Percentiles rank a stretch among this genome's conserved stretches.
These are phyloP conservation scores for Atethmia centrago DNA, from an alignment of 2,888 invertebrate species.

Conservation along the genomic window DNA sequence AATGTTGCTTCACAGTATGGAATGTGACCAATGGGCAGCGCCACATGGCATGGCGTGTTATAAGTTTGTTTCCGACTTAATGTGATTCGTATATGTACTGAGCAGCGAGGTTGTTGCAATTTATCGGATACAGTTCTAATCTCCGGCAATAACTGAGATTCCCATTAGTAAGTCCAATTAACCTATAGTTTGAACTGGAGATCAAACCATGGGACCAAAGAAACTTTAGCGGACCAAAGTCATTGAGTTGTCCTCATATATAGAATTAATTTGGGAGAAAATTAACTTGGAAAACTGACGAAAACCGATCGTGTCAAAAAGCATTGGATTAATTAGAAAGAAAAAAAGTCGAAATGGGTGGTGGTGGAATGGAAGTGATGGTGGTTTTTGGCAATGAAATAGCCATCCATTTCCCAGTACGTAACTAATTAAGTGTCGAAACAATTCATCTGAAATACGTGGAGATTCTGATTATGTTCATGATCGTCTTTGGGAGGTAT, in stretches of 20 bases:
- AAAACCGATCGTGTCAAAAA: not conserved
- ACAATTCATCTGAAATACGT: not conserved
- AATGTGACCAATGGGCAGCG: conserved; percentile 16
- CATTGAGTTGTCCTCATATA: conserved; percentile 18
- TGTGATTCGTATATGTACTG: conserved; percentile 41
- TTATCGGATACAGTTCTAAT: conserved; percentile 57
- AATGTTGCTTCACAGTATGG: not conserved
- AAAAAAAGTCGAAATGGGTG: too few species aligned
- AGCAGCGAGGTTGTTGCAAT: conserved; percentile 57
- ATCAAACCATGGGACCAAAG: conserved; percentile 40
- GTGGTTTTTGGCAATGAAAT: too few species aligned
- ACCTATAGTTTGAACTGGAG: conserved; percentile 58
- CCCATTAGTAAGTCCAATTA: conserved; percentile 63
- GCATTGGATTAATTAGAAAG: too few species aligned
- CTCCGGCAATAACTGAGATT: conserved; percentile 61
- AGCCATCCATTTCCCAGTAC: too few species aligned
- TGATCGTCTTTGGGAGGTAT: too few species aligned
- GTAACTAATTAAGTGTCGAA: too few species aligned
- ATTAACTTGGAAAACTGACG: too few species aligned
- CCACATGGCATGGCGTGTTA: not conserved
- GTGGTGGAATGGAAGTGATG: too few species aligned
- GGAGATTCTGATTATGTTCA: not conserved
- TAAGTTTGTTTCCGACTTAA: conserved; percentile 13
- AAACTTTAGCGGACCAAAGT: conserved; percentile 22
- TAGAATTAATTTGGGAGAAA: not conserved